phyloP scores from a whole-genome alignment of 2,113 vertebrate genomes.

The Passer domesticus region DNA sequence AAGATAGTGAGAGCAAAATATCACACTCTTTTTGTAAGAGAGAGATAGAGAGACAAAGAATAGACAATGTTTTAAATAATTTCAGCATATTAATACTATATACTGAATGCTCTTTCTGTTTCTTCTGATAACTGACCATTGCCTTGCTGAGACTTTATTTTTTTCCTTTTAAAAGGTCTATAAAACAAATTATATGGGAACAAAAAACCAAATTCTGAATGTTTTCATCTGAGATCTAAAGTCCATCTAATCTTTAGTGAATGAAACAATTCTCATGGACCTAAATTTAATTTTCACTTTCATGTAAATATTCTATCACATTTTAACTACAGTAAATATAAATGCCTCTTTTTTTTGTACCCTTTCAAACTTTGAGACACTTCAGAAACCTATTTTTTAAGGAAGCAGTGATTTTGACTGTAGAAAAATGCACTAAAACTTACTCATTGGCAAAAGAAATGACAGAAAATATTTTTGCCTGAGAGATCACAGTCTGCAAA shows the following conservation, averaged over 20 bases:
- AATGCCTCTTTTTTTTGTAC: background rate
- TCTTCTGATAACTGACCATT: background rate
- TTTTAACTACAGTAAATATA: background rate
- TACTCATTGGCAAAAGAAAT: background rate
- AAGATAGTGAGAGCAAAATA: background rate
- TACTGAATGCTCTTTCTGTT: background rate
- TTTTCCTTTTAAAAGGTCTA: background rate
- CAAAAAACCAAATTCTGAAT: background rate
- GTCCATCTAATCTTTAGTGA: background rate
- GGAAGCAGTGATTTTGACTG: background rate
- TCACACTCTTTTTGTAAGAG: background rate
- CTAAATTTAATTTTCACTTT: background rate
- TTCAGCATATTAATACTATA: background rate
- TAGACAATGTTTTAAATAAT: background rate
- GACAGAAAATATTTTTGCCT: background rate
- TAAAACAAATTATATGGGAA: background rate
- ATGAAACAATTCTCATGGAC: background rate
- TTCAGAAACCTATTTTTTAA: background rate
- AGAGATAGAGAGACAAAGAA: background rate
- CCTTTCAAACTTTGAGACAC: background rate
- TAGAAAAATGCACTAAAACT: constrained; percentile 6
- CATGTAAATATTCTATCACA: background rate
- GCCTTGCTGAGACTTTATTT: background rate
- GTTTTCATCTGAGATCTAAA: background rate
- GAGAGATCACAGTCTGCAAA: background rate